Conservation (phyloP, 2,113 vertebrate genomes). For the Haemorhous mexicanus region DNA sequence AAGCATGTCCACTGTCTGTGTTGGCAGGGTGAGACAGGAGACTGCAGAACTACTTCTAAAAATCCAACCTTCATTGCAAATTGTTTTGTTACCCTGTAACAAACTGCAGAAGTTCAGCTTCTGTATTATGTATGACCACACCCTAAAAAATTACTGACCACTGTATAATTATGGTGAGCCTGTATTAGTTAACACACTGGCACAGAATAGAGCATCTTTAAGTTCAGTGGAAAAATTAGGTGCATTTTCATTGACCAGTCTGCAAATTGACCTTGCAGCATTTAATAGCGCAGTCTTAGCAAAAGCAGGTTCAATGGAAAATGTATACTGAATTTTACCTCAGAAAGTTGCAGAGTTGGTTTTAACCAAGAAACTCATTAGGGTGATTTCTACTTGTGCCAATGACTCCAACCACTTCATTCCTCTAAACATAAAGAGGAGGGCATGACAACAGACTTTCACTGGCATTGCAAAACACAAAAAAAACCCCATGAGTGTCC, state of each 20-base stretch:
- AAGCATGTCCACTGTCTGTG: background rate
- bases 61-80: background rate
- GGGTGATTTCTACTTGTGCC: background rate
- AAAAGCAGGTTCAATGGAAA: background rate
- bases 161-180: background rate
- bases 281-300: background rate
- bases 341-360: background rate
- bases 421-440: background rate
- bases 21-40: background rate
- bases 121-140: background rate
- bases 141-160: background rate
- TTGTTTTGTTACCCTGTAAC: background rate
- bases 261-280: background rate
- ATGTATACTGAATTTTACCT: background rate
- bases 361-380: background rate
- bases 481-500: accelerated
- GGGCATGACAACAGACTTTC: background rate
- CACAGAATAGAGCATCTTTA: background rate
- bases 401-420: background rate
- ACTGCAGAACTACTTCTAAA: background rate
- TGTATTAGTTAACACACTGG: background rate
- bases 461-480: background rate
- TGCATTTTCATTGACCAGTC: background rate
- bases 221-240: background rate
- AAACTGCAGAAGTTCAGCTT: background rate